A percentile compares a stretch with the other conserved stretches of the same genome.
Evolutionary conservation across 2,113 vertebrate species (phyloP).

Genomic region (Pollachius pollachius): DNA sequence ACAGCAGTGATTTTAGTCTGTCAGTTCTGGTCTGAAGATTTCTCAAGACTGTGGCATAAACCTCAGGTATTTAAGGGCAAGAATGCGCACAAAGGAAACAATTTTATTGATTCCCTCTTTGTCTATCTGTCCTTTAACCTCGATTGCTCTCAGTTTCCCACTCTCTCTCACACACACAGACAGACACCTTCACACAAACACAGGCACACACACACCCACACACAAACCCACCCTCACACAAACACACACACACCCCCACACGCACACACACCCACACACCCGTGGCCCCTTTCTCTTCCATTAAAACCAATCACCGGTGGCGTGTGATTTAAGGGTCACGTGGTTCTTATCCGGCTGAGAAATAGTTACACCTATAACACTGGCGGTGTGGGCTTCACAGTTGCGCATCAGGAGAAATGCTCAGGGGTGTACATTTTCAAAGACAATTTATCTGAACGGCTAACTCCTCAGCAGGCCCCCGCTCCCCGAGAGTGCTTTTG

Average conservation of each 20-base stretch:
- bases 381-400: conserved; percentile 12
- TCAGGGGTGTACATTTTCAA: conserved; percentile 40
- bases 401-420: conserved; percentile 23
- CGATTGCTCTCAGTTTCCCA: too few relatives aligned
- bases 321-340: background rate
- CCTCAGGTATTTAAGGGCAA: too few relatives aligned
- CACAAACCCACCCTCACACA: background rate
- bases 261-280: background rate
- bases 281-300: background rate
- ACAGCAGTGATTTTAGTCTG: too few relatives aligned
- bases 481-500: conserved; percentile 38
- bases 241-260: too few relatives aligned
- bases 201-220: background rate
- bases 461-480: conserved; percentile 32
- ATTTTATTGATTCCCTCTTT: too few relatives aligned
- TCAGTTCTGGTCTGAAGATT: too few relatives aligned
- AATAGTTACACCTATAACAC: conserved; percentile 8
- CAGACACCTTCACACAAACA: background rate
- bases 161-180: background rate
- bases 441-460: conserved; percentile 46
- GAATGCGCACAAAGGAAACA: too few relatives aligned
- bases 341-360: conserved; percentile 8
- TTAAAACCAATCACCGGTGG: conserved; percentile 1
- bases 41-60: too few relatives aligned
- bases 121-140: too few relatives aligned